Conservation (phyloP, 2,888 invertebrate species). For the Cephus runcator region DNA sequence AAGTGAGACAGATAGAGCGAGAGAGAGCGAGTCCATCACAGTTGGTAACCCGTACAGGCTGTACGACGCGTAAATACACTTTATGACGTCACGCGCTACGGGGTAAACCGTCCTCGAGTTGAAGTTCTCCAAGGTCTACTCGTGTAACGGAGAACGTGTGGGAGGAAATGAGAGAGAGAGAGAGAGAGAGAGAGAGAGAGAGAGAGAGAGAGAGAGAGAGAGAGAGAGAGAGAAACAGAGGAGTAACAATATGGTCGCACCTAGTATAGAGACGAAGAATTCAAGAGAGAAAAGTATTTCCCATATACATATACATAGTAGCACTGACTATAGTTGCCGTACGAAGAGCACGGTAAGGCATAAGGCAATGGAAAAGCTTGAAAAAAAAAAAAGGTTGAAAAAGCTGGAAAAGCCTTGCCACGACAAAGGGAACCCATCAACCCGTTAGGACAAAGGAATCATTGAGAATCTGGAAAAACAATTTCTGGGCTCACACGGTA, state of each 20-base stretch:
- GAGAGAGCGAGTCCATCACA: background rate
- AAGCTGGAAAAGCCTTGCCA: conserved; percentile 15
- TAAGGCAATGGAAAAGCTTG: too few relatives aligned
- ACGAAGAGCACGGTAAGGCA: too few relatives aligned
- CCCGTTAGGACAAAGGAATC: conserved; percentile 27
- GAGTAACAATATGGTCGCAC: background rate
- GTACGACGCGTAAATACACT: conserved; percentile 38
- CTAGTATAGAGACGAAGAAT: too few relatives aligned
- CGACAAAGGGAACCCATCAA: conserved; percentile 21
- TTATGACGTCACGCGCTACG: conserved; percentile 43
- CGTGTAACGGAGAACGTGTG: conserved; percentile 6
- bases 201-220: conserved; percentile 1
- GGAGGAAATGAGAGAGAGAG: conserved; percentile 6
- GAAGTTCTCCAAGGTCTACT: background rate
- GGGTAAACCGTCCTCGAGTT: conserved; percentile 8
- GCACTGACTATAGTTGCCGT: too few relatives aligned
- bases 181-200: background rate
- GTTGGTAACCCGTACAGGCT: conserved; percentile 20
- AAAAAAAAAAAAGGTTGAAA: background rate
- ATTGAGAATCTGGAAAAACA: conserved; percentile 15
- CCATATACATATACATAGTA: too few relatives aligned
- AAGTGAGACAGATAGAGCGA: too few relatives aligned
- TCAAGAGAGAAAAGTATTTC: too few relatives aligned
- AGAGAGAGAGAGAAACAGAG: background rate
- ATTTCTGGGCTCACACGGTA: too few relatives aligned